A percentile compares a stretch with the other conserved stretches of the same genome.
These are phyloP conservation scores for Mus musculus DNA, from an alignment of 2,113 vertebrate genomes.

Conservation along the genomic window DNA sequence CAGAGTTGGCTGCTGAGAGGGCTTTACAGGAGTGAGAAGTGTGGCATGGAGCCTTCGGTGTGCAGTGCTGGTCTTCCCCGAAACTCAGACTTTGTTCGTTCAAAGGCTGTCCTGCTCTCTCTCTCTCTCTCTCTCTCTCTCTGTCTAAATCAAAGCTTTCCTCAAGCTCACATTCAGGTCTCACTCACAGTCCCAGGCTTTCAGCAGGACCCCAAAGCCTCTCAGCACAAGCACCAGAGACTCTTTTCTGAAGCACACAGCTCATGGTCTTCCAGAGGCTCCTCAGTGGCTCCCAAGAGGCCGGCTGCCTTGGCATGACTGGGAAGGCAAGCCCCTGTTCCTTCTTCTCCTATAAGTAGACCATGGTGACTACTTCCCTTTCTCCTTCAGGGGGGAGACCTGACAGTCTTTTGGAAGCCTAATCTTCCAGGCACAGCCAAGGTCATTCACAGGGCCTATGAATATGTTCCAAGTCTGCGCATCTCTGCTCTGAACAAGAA, in stretches of 20 bases:
- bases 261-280: neutral
- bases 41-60: neutral
- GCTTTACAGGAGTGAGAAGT: neutral
- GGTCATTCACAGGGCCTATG: neutral
- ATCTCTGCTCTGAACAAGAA: neutral
- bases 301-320: neutral
- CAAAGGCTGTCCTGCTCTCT: neutral
- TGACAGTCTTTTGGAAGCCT: neutral
- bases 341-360: neutral
- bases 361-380: neutral
- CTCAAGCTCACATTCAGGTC: neutral
- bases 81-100: neutral
- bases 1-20: conserved; percentile 39
- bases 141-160: neutral
- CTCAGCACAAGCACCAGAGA: neutral
- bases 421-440: neutral
- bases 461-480: neutral
- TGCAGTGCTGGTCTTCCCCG: neutral
- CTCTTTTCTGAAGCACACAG: neutral
- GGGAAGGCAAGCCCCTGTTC: neutral
- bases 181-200: neutral
- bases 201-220: neutral
- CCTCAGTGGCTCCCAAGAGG: neutral
- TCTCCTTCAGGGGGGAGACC: neutral
- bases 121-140: too few relatives aligned